Evolutionary conservation across 2,888 invertebrate genomes (phyloP).

Genomic region (Clanis bilineata): DNA sequence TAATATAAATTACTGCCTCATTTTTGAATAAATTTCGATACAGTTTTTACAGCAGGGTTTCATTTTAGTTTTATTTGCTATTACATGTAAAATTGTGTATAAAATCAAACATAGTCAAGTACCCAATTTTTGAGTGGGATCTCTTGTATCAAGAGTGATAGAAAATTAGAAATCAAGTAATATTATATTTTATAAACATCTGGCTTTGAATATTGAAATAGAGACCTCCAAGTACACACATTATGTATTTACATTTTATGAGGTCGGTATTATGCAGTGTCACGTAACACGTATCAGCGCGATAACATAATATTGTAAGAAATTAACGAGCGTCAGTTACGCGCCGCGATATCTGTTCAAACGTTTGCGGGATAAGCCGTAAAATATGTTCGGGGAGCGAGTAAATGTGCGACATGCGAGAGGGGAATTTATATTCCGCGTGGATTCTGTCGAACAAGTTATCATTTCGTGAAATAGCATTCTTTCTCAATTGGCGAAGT

Average conservation of each 20-base stretch:
- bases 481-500: background rate
- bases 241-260: background rate
- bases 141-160: no score
- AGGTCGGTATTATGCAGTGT: background rate
- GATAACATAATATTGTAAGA: background rate
- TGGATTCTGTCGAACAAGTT: background rate
- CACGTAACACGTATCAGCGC: background rate
- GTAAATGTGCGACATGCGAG: background rate
- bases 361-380: constrained; percentile 1
- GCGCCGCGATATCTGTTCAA: background rate
- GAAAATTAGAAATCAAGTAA: no score
- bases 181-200: no score
- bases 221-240: background rate
- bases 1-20: no score
- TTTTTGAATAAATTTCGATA: no score
- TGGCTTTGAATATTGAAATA: background rate
- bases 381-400: background rate
- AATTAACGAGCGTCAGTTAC: background rate
- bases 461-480: background rate
- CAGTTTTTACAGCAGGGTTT: no score
- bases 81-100: no score
- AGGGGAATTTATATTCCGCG: background rate
- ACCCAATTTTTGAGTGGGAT: no score
- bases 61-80: no score
- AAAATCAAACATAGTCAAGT: no score